Percentiles rank a stretch among this genome's conserved stretches.
Evolutionary conservation across 2,113 vertebrate genomes (phyloP).

Genomic region (Desmodus rotundus): DNA sequence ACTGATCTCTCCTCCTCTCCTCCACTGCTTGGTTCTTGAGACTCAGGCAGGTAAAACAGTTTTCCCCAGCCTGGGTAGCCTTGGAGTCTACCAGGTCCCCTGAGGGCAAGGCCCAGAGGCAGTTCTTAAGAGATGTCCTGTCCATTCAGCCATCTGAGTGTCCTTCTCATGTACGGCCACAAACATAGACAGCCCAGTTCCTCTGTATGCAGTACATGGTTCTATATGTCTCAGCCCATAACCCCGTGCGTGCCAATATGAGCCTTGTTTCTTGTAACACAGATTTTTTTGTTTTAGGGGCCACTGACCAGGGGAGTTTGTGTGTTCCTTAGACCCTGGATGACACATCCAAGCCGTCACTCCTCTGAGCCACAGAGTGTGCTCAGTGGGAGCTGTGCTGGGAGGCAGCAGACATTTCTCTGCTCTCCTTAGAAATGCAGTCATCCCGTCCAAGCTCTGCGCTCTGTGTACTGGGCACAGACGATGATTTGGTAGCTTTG

Average conservation of each 20-base stretch:
- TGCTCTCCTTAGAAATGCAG: neutral
- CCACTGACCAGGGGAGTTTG: neutral
- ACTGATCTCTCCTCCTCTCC: conserved; percentile 24
- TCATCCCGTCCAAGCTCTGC: neutral
- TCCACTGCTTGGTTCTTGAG: conserved; percentile 51
- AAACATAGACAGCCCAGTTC: neutral
- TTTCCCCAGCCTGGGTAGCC: conserved; percentile 50
- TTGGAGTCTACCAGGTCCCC: conserved; percentile 26
- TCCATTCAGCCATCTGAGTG: neutral
- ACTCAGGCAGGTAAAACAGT: conserved; percentile 51
- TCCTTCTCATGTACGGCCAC: conserved; percentile 40
- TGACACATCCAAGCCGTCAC: neutral
- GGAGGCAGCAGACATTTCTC: neutral
- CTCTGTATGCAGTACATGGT: conserved; percentile 23
- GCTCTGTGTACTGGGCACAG: neutral
- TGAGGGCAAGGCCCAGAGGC: neutral
- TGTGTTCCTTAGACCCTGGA: neutral
- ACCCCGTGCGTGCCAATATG: conserved; percentile 34
- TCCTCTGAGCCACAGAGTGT: neutral
- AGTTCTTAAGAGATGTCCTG: conserved; percentile 38
- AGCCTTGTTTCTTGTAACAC: conserved; percentile 41
- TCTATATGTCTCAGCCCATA: conserved; percentile 5
- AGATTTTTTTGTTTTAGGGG: neutral
- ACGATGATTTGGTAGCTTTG: neutral
- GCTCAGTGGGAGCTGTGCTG: neutral